Evolutionary conservation across 2,113 vertebrate genomes (phyloP).

Genomic region (Pungitius pungitius): DNA sequence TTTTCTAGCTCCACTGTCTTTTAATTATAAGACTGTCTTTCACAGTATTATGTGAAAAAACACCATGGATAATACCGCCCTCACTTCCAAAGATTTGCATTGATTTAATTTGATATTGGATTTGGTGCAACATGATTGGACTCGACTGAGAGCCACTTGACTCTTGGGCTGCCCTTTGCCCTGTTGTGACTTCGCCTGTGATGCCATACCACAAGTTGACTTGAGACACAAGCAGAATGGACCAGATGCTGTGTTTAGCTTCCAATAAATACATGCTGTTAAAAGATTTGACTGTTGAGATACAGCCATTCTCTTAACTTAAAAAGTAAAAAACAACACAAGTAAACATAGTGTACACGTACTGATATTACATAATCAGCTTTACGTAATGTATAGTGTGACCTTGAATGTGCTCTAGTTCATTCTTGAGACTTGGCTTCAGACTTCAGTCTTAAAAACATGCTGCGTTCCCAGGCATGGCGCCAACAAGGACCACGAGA

Average conservation of each 20-base stretch:
- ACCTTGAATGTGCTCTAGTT: conserved; percentile 46
- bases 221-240: conserved; percentile 1
- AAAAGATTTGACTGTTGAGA: neutral
- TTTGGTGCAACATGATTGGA: conserved; percentile 14
- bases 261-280: neutral
- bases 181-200: conserved; percentile 24
- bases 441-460: conserved; percentile 52
- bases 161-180: neutral
- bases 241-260: neutral
- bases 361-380: conserved; percentile 21
- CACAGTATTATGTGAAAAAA: neutral
- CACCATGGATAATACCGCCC: neutral
- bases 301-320: neutral
- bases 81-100: neutral
- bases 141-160: neutral
- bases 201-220: conserved; percentile 21
- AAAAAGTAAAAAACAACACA: conserved; percentile 4
- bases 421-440: conserved; percentile 33
- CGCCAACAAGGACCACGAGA: conserved; percentile 55
- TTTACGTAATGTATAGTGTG: conserved; percentile 41
- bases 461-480: conserved; percentile 55
- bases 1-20: neutral
- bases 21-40: neutral
- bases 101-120: conserved; percentile 6
- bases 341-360: conserved; percentile 24